phyloP scores from a whole-genome alignment of 2,113 vertebrate species.

The Alethe diademata region DNA sequence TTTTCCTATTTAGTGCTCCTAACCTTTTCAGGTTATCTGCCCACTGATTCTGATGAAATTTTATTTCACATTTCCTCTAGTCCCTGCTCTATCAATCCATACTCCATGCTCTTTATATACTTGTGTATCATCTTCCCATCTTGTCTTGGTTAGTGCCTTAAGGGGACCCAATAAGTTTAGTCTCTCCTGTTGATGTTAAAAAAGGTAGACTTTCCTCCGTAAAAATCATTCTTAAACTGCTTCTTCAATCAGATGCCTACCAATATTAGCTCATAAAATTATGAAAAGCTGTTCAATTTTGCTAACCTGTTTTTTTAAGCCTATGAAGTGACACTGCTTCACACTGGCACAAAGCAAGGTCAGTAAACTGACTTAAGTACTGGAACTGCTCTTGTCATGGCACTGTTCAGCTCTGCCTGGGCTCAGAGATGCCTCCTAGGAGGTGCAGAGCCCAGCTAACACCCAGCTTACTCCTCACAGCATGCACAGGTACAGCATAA shows the following conservation, averaged over 20 bases:
- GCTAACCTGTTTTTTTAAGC: not conserved
- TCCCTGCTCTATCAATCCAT: not conserved
- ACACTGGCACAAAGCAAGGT: not conserved
- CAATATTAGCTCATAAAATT: not conserved
- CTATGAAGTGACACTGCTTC: not conserved
- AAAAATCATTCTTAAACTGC: not conserved
- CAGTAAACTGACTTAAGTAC: not conserved
- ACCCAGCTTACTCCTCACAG: rapidly evolving
- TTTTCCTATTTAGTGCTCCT: not conserved
- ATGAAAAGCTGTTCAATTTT: not conserved
- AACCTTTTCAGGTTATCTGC: not conserved
- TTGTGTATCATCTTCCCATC: not conserved
- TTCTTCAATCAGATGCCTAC: not conserved
- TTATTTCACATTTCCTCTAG: not conserved
- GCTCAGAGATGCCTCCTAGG: not conserved
- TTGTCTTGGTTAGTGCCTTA: not conserved
- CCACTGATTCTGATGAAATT: not conserved
- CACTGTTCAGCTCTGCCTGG: not conserved
- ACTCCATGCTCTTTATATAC: not conserved
- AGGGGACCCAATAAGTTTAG: not conserved
- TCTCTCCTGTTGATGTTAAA: not conserved
- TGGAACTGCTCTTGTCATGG: not conserved
- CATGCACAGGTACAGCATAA: not conserved
- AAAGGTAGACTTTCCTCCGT: not conserved
- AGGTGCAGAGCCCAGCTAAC: not conserved